Evolutionary conservation across 2,888 invertebrate genomes (phyloP), one percentile per base, ranked within the genome.

Genomic region (Schizotus pectinicornis): DNA sequence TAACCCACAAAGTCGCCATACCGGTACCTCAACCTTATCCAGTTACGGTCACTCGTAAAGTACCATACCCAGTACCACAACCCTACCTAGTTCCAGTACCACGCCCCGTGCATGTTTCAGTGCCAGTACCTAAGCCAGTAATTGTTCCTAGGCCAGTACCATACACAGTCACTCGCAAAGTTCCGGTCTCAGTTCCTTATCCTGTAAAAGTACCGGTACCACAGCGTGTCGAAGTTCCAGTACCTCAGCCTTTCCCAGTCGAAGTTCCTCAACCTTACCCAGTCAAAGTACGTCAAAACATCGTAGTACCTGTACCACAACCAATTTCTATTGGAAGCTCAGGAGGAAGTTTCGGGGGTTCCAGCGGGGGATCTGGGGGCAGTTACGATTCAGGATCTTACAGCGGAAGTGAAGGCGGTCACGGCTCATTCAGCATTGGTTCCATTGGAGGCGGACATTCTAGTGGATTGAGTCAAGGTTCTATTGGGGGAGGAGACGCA

Each of bases 291-390:
- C 59, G 22, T 0, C 84, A 84, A 66, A 81, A 81, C 0, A 80
- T 85, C 0, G 81, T 81, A 0, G 81, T 84, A 34, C 83, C 83
- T 1, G 82, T 85, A 0, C 83, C 85, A 0, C 83, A 83, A 53
- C 84, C 84, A 7, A 82, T 84, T 37, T 38, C 63, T 30, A 63
- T 68, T 45, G 72, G 73, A 50, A 72, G 71, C 14, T 70, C 69
- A 7, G 71, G 69, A 14, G 54, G 39, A 8, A 55, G 53, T 37
- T 36, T 48, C 41, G 67, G 48, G 8, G 64, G 64, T 48, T 61
- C 58, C 32, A 53, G 34, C 13, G 62, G 66, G 30, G 58, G 60
- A 8, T 7, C 56, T 12, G 36, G 35, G 1, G 67, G 65, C 36
- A 11, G 38, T 22, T 22, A 22, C 22, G 5, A 5, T 22, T 22